Percentiles rank a stretch among this genome's conserved stretches.
These are phyloP conservation scores for Drosophila auraria DNA, from an alignment of 1,140 invertebrate genomes.

Conservation along the genomic window DNA sequence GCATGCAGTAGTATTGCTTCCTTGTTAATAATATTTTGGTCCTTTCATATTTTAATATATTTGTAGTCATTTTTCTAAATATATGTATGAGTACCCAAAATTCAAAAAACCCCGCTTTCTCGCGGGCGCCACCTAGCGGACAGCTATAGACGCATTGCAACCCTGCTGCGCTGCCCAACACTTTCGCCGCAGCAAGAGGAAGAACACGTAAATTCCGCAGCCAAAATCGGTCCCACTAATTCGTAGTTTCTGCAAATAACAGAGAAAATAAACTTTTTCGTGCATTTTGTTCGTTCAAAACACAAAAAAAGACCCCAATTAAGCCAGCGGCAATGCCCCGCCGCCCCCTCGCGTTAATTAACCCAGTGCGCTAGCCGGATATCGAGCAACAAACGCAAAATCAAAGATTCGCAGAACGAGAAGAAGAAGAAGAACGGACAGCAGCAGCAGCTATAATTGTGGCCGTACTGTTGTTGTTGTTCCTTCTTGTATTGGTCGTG, in stretches of 20 bases:
- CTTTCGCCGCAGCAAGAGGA: constrained; percentile 6
- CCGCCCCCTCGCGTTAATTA: background rate
- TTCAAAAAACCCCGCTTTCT: background rate
- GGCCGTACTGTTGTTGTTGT: constrained; percentile 27
- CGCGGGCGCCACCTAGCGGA: background rate
- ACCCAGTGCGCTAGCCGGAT: constrained; percentile 8
- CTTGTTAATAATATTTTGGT: too few species aligned
- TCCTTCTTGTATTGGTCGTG: constrained; percentile 27
- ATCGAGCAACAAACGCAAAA: constrained; percentile 25
- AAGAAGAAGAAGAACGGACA: constrained; percentile 38
- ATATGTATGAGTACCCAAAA: too few species aligned
- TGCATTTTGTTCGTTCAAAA: constrained; percentile 57
- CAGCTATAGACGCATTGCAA: background rate
- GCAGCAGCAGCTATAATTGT: constrained; percentile 45
- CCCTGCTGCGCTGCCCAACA: constrained; percentile 2
- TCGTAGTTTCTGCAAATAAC: constrained; percentile 66
- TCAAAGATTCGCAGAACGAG: constrained; percentile 30
- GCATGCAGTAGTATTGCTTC: too few species aligned
- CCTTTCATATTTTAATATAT: too few species aligned
- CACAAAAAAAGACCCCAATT: constrained; percentile 11
- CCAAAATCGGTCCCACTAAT: constrained; percentile 57
- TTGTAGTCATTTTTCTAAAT: too few species aligned
- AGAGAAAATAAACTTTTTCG: constrained; percentile 73
- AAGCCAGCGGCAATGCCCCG: background rate
- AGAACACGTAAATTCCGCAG: constrained; percentile 15